Conservation (phyloP, 2,888 invertebrate genomes). For the Scaeva pyrastri region DNA sequence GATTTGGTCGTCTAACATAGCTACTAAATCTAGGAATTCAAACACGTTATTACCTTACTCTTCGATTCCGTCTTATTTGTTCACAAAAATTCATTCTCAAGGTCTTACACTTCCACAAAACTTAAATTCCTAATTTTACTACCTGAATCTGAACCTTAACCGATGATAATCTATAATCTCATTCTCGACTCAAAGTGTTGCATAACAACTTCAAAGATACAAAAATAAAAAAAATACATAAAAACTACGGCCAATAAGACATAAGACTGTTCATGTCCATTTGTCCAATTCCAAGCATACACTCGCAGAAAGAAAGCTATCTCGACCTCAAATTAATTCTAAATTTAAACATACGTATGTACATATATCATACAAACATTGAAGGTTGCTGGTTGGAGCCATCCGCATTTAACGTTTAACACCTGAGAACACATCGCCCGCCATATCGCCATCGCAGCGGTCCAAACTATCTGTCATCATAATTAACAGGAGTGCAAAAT, state of each 20-base stretch:
- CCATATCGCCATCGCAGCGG: not conserved
- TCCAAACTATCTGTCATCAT: constrained; percentile 45
- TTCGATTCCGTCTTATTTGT: too few species aligned
- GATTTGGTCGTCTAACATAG: too few species aligned
- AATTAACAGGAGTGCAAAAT: constrained; percentile 51
- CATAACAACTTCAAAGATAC: constrained; percentile 25
- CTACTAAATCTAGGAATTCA: too few species aligned
- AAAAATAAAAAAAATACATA: not conserved
- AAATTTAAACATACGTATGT: constrained; percentile 46
- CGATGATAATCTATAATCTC: constrained; percentile 27
- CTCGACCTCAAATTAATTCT: constrained; percentile 51
- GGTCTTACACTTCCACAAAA: constrained; percentile 57
- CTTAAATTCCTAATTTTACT: constrained; percentile 45
- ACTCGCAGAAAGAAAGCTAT: constrained; percentile 60
- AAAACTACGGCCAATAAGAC: constrained; percentile 3
- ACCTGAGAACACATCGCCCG: not conserved
- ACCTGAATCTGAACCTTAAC: constrained; percentile 1
- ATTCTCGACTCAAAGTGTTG: constrained; percentile 36
- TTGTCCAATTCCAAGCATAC: constrained; percentile 5
- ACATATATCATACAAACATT: too few species aligned
- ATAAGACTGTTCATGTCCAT: too few species aligned
- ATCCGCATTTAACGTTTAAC: constrained; percentile 30
- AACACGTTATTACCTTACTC: too few species aligned
- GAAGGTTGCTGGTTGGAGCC: not conserved
- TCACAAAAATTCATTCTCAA: too few species aligned